Evolutionary conservation across 35 echinoderm and acorn worm genomes (phyloP).

Genomic region (Holothuria glaberrima): DNA sequence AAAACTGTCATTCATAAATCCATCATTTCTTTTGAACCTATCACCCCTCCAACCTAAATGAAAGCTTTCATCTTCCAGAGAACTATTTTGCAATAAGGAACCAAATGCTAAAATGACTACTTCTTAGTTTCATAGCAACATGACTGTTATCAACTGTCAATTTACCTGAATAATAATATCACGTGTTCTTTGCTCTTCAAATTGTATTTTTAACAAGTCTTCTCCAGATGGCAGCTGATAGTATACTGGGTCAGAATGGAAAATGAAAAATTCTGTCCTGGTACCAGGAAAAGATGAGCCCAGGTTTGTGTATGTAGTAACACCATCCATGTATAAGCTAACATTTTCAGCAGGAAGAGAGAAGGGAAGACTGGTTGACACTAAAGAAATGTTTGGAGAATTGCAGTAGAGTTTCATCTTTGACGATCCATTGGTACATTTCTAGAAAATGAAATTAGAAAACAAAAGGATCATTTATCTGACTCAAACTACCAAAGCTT

Average conservation of each 20-base stretch:
- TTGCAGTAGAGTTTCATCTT: conserved; percentile 37
- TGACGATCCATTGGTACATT: neutral
- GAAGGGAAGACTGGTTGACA: neutral
- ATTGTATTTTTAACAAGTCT: conserved; percentile 28
- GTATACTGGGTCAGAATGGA: conserved; percentile 54
- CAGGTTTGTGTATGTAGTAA: conserved; percentile 10
- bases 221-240: conserved; percentile 36
- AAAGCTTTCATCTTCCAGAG: no score
- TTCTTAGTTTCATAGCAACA: no score
- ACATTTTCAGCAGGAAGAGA: conserved; percentile 4
- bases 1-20: no score
- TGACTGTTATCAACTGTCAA: no score
- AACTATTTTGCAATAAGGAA: no score
- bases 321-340: conserved; percentile 67
- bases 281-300: conserved; percentile 1
- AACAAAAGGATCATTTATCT: no score
- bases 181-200: conserved; percentile 25
- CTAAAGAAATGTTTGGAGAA: conserved; percentile 45
- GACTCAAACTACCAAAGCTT: no score
- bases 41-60: no score
- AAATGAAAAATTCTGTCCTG: conserved; percentile 8
- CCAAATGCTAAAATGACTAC: no score
- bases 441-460: neutral
- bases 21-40: no score
- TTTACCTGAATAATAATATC: conserved; percentile 55